Evolutionary conservation across 2,888 invertebrate genomes (phyloP).

Genomic region (Aspidiotus rigidus): DNA sequence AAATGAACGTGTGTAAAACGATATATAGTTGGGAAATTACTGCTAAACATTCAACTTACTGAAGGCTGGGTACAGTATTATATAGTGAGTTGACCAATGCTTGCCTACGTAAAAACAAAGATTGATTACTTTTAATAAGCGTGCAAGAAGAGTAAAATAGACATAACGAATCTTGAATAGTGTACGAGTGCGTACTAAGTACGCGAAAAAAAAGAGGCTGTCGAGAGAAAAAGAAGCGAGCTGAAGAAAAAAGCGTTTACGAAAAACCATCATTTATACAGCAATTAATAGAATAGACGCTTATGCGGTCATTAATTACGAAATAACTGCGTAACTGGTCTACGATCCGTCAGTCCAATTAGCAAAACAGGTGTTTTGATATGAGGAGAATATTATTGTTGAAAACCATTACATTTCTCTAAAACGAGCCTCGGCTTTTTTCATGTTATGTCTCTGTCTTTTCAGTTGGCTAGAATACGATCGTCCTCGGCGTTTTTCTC

Average conservation of each 20-base stretch:
- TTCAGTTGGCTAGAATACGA: too few relatives aligned
- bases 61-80: too few relatives aligned
- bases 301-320: slow-evolving; percentile 25
- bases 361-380: slow-evolving; percentile 26
- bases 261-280: slow-evolving; percentile 10
- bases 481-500: not conserved
- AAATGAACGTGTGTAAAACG: too few relatives aligned
- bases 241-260: not conserved
- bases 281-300: slow-evolving; percentile 30
- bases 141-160: not conserved
- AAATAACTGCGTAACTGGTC: slow-evolving; percentile 24
- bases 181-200: too few relatives aligned
- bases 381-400: slow-evolving; percentile 8
- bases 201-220: not conserved
- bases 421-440: not conserved
- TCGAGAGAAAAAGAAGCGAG: not conserved
- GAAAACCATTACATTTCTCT: not conserved
- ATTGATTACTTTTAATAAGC: not conserved
- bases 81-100: too few relatives aligned
- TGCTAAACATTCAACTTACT: too few relatives aligned
- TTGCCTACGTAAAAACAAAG: not conserved
- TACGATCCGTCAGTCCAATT: slow-evolving; percentile 14
- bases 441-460: not conserved
- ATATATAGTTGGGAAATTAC: too few relatives aligned
- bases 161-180: too few relatives aligned